phyloP scores from a whole-genome alignment of 2,888 invertebrate species.

The Amorpha juglandis region DNA sequence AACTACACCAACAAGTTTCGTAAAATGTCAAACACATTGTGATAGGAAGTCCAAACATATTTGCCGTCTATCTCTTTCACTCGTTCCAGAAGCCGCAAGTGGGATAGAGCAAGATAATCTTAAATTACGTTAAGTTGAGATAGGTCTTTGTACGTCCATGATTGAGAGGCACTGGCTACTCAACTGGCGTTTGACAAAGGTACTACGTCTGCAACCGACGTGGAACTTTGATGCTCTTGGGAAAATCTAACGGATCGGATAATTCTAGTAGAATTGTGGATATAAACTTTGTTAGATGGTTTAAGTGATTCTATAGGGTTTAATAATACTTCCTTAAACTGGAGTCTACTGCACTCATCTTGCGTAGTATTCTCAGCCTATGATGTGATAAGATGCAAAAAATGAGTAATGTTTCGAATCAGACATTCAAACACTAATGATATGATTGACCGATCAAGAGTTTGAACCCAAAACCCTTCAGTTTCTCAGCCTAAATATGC shows the following conservation, averaged over 20 bases:
- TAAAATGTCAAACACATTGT: neutral
- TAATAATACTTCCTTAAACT: too few relatives aligned
- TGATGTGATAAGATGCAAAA: too few relatives aligned
- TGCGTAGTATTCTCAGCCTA: too few relatives aligned
- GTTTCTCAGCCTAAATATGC: too few relatives aligned
- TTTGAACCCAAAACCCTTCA: too few relatives aligned
- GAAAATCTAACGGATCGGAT: slow-evolving; percentile 10
- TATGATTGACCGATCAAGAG: too few relatives aligned
- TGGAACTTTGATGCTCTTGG: slow-evolving; percentile 14
- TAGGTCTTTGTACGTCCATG: slow-evolving; percentile 19
- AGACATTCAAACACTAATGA: too few relatives aligned
- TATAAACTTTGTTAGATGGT: slow-evolving; percentile 1
- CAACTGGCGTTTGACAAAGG: slow-evolving; percentile 22
- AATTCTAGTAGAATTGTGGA: slow-evolving; percentile 10
- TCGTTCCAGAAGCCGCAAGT: neutral
- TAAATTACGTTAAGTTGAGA: slow-evolving; percentile 10
- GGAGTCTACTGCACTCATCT: too few relatives aligned
- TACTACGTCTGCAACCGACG: slow-evolving; percentile 15
- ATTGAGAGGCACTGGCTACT: slow-evolving; percentile 15
- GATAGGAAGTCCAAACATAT: neutral
- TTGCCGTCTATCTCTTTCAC: neutral
- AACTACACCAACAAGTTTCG: neutral
- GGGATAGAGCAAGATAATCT: neutral
- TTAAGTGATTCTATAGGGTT: neutral
- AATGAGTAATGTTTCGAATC: too few relatives aligned